phyloP scores from a whole-genome alignment of 2,888 invertebrate genomes.

The Sarcophaga rosellei region DNA sequence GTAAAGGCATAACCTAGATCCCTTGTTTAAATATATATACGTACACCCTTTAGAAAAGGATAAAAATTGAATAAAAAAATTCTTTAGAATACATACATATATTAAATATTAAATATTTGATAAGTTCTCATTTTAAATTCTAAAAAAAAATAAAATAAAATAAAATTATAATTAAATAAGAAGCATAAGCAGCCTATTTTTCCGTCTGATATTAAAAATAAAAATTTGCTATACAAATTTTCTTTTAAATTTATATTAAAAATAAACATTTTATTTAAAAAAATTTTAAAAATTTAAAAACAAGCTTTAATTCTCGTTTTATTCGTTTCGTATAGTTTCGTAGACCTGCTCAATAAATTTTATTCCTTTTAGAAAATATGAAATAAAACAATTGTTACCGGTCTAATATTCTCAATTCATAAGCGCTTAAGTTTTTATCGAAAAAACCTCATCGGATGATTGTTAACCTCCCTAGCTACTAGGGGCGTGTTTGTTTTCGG shows the following conservation, averaged over 20 bases:
- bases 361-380: conserved; percentile 34
- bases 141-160: conserved; percentile 43
- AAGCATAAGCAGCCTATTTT: neutral
- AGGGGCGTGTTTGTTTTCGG: conserved; percentile 69
- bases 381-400: conserved; percentile 52
- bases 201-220: conserved; percentile 48
- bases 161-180: conserved; percentile 33
- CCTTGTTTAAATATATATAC: neutral
- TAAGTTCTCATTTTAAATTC: conserved; percentile 26
- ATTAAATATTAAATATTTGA: conserved; percentile 47
- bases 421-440: conserved; percentile 66
- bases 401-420: neutral
- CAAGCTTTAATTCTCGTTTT: conserved; percentile 4
- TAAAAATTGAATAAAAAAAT: conserved; percentile 3
- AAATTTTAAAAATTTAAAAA: conserved; percentile 16
- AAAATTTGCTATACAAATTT: conserved; percentile 44
- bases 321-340: neutral
- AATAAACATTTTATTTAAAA: conserved; percentile 20
- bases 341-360: conserved; percentile 25
- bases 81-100: conserved; percentile 11
- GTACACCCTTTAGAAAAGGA: neutral
- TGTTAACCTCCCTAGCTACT: conserved; percentile 41
- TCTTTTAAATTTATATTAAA: conserved; percentile 42
- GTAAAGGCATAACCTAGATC: too few species aligned
- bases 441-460: conserved; percentile 72